Base-by-base conservation (phyloP, 1,140 invertebrate species). In the Eriocheir sinensis region DNA sequence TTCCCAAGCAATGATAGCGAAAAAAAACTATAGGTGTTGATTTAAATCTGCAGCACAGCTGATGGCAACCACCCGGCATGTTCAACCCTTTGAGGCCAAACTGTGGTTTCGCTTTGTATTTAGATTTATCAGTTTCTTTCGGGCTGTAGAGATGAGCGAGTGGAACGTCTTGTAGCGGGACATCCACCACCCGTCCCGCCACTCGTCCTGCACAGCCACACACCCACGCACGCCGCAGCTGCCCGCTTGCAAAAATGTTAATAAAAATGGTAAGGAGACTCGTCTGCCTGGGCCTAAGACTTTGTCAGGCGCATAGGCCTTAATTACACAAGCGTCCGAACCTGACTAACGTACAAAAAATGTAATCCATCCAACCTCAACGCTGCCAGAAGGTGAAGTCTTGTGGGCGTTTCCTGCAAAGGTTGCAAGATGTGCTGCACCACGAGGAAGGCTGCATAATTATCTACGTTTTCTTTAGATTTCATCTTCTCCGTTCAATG, bases 241-340 rank as follows among this genome's bases (percentile, higher is more conserved):
- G 21, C 1, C 27, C 60, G 12, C n/a, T n/a, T 21, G 1, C 27
- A n/a, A 72, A 72, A 72, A 8, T 21, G 60, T 72, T 21, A 72
- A 72, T 72, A 72, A 72, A 72, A 15, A 72, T 72, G 60, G 60
- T 72, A 41, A 1, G 38, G 30, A 12, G 85, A 38, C 41, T 15
- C 34, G 40, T 38, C 36, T 36, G 34, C 53, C 21, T 92, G 91
- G 91, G 38, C 27, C 91, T 83, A 92, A 81, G 72, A 44, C 30
- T 12, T 81, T 34, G 60, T 83, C 91, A 81, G 32, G 32, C 72
- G 40, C 91, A 92, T 48, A 72, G 80, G 80, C 91, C 80, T 85
- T 85, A 92, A 92, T 92, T 92, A 92, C 81, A 85, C 32, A 40
- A 83, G 80, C 36, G 79, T 85, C 44, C 41, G 91, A 85, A 85